Conservation (phyloP, 2,888 invertebrate genomes). For the Andrena bicolor region DNA sequence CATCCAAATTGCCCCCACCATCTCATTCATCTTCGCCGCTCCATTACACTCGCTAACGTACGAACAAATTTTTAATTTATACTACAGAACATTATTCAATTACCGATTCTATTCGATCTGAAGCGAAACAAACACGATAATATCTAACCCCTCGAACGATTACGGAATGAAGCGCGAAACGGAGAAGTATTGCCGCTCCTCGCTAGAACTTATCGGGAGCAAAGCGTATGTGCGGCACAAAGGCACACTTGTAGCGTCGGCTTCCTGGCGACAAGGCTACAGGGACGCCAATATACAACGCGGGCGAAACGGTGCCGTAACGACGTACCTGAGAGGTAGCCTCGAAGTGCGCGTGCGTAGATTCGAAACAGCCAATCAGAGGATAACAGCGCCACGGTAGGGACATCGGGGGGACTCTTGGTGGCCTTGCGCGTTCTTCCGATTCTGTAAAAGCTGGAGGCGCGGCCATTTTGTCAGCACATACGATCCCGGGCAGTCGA, state of each 20-base stretch:
- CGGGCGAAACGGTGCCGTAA: slow-evolving; percentile 35
- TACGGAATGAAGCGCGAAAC: not conserved
- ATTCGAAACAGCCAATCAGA: slow-evolving; percentile 75
- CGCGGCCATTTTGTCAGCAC: slow-evolving; percentile 80
- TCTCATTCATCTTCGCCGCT: too few relatives aligned
- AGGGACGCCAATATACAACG: not conserved
- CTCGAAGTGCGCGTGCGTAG: slow-evolving; percentile 58
- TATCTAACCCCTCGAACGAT: too few relatives aligned
- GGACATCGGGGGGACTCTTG: slow-evolving; percentile 68
- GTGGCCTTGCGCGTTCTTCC: slow-evolving; percentile 71
- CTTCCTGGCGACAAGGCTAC: not conserved
- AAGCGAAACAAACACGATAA: too few relatives aligned
- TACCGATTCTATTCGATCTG: too few relatives aligned
- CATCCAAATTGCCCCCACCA: too few relatives aligned
- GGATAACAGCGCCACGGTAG: slow-evolving; percentile 42
- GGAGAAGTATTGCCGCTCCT: not conserved
- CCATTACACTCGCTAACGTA: too few relatives aligned
- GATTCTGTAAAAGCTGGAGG: slow-evolving; percentile 56
- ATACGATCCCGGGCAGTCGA: slow-evolving; percentile 81
- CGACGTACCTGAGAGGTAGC: slow-evolving; percentile 44
- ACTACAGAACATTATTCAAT: too few relatives aligned
- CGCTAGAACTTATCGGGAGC: slow-evolving; percentile 54
- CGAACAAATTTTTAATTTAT: too few relatives aligned
- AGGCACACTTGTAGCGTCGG: slow-evolving; percentile 52
- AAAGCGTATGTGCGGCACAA: slow-evolving; percentile 51